Evolutionary conservation across 2,888 invertebrate genomes (phyloP).

Genomic region (Coenonympha arcania): DNA sequence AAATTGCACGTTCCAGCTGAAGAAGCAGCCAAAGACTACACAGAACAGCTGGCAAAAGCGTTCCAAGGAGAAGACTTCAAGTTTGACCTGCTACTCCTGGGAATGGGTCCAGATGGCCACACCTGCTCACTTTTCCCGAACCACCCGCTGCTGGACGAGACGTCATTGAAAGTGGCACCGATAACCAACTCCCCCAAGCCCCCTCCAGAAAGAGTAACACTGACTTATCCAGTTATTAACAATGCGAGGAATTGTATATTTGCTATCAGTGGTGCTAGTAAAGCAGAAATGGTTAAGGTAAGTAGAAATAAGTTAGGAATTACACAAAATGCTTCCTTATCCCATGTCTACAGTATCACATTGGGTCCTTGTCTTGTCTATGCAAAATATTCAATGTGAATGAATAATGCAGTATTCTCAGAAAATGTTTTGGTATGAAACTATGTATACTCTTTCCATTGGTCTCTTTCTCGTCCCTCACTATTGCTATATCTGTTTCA

Average conservation of each 20-base stretch:
- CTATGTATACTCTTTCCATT: too few relatives aligned
- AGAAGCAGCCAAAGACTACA: constrained; percentile 84
- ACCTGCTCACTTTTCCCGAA: constrained; percentile 97
- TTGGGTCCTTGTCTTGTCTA: too few relatives aligned
- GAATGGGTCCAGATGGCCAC: constrained; percentile 99
- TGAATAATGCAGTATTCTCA: too few relatives aligned
- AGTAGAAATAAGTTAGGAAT: constrained; percentile 24
- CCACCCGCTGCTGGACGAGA: constrained; percentile 79
- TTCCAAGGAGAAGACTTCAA: constrained; percentile 72
- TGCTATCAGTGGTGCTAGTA: constrained; percentile 86
- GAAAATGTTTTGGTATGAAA: too few relatives aligned
- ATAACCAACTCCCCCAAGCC: constrained; percentile 97
- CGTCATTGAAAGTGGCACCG: constrained; percentile 80
- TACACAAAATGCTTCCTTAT: neutral
- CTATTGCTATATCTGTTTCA: too few relatives aligned
- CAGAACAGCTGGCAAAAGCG: constrained; percentile 75
- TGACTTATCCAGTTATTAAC: constrained; percentile 93
- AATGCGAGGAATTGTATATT: constrained; percentile 88
- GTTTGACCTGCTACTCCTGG: constrained; percentile 92
- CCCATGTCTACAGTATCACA: too few relatives aligned
- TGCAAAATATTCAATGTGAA: too few relatives aligned
- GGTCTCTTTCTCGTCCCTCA: too few relatives aligned
- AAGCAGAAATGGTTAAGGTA: constrained; percentile 92
- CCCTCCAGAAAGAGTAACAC: constrained; percentile 90
- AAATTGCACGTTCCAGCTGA: constrained; percentile 73